These are phyloP conservation scores for Melolontha melolontha DNA, from an alignment of 2,888 invertebrate species.

Conservation along the genomic window DNA sequence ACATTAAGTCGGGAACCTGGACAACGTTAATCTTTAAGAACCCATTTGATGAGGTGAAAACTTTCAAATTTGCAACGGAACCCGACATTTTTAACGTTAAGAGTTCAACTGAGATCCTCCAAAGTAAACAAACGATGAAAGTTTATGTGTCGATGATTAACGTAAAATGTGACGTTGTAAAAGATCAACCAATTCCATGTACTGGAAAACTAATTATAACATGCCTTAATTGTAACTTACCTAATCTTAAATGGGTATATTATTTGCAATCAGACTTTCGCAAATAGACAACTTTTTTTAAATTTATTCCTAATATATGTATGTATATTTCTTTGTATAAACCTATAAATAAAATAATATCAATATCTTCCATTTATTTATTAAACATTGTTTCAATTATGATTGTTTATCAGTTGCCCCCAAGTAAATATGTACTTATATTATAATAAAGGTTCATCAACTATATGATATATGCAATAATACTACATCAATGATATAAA, in stretches of 20 bases:
- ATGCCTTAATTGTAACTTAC: conserved; percentile 44
- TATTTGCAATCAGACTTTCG: conserved; percentile 52
- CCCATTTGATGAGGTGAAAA: conserved; percentile 62
- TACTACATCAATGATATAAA: no score
- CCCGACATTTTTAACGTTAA: conserved; percentile 64
- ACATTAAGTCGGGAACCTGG: conserved; percentile 60
- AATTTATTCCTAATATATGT: no score
- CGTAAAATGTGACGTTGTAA: conserved; percentile 47
- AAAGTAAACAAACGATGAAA: conserved; percentile 58
- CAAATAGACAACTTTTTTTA: neutral
- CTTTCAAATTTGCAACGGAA: conserved; percentile 64
- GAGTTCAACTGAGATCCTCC: conserved; percentile 61
- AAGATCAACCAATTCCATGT: conserved; percentile 44
- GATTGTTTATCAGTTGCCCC: no score
- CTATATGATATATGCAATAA: no score
- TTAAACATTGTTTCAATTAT: no score
- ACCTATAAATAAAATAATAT: no score
- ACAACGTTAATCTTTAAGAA: conserved; percentile 64
- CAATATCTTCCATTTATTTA: no score
- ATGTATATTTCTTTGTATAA: no score
- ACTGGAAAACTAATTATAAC: conserved; percentile 52
- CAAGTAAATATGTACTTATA: no score
- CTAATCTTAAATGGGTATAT: conserved; percentile 53
- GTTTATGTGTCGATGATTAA: conserved; percentile 48
- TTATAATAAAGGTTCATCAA: no score